phyloP scores from a whole-genome alignment of 2,797 vertebrate species.

The Gephyroberyx darwinii region DNA sequence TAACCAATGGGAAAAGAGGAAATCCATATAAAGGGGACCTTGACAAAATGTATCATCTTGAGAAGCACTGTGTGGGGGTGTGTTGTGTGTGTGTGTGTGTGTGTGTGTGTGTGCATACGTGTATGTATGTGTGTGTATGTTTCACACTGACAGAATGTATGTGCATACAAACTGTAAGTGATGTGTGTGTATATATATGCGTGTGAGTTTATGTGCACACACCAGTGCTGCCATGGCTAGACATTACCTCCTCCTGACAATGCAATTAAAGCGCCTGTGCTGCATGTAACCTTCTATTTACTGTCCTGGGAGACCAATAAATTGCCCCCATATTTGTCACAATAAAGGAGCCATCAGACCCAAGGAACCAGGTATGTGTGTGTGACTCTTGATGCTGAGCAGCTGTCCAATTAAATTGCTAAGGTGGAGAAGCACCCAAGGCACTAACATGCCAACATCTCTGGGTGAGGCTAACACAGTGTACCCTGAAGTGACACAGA shows the following conservation, averaged over 20 bases:
- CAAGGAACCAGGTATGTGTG: slow-evolving; percentile 69
- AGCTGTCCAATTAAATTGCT: slow-evolving; percentile 81
- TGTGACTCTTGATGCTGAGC: slow-evolving; percentile 74
- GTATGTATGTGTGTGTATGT: slow-evolving; percentile 2
- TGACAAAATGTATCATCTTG: slow-evolving; percentile 64
- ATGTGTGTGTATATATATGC: slow-evolving; percentile 42
- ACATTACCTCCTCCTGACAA: slow-evolving; percentile 76
- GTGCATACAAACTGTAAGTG: slow-evolving; percentile 36
- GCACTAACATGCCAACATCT: slow-evolving; percentile 60
- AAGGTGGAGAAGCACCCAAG: slow-evolving; percentile 68
- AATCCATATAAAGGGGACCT: slow-evolving; percentile 52
- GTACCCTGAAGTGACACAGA: slow-evolving; percentile 56
- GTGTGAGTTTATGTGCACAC: slow-evolving; percentile 57
- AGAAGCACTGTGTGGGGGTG: background rate
- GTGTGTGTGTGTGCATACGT: background rate
- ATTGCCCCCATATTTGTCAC: slow-evolving; percentile 80
- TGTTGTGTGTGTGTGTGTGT: background rate
- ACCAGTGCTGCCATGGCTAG: slow-evolving; percentile 62
- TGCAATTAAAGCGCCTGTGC: slow-evolving; percentile 80
- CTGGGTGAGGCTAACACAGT: slow-evolving; percentile 51
- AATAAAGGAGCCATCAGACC: slow-evolving; percentile 78
- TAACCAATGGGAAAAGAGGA: slow-evolving; percentile 48
- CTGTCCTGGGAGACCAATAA: slow-evolving; percentile 82
- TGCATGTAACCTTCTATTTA: slow-evolving; percentile 81
- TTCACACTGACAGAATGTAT: slow-evolving; percentile 29